Base-by-base conservation (phyloP, 1,140 invertebrate species). In the Marisa cornuarietis region DNA sequence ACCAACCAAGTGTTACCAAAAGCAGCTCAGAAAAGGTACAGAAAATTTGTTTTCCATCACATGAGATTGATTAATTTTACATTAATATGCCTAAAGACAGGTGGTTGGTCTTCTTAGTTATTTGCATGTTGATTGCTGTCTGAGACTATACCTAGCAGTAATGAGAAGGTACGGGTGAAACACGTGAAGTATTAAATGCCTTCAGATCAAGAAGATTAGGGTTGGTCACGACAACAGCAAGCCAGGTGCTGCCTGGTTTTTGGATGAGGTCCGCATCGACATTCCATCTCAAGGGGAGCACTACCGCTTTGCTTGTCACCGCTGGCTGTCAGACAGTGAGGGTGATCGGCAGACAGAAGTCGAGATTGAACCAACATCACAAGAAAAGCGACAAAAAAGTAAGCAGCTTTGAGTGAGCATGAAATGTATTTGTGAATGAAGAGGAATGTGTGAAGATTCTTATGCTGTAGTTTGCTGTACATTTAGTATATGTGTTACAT, bases 311-410 rank as follows among this genome's bases (percentile, higher is more conserved):
- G 85, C 90, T 18, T 87, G 84, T 79, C 90, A 90, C 72, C 85
- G 89, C 22, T 91, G 91, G 91, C 82, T 91, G 54, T 89, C 87
- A 66, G 86, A 87, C 68, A 86, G 87, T 31, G 88, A 90, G 79
- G 89, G 83, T 20, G 90, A 91, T 81, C 84, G 88, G 22, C 79
- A 84, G 76, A 84, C 84, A 51, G 89, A 91, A 82, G 76, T 91
- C 9, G 90, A 91, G 75, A 73, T 91, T 42, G 87, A 90, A 76
- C 88, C 90, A 8, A 85, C 87, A 24, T 81, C 84, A n/a, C 81
- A 84, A 26, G 83, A 87, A 49, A 83, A 88, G 58, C 81, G 88
- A 75, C 87, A 88, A 62, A 90, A 88, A 86, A 86, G 89, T 91
- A 83, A 83, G 85, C 82, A 51, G 24, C 79, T n/a, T 20, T 76